Percentiles rank a stretch among this genome's conserved stretches.
Conservation (phyloP, 2,113 vertebrate species). For the Barbus barbus region DNA sequence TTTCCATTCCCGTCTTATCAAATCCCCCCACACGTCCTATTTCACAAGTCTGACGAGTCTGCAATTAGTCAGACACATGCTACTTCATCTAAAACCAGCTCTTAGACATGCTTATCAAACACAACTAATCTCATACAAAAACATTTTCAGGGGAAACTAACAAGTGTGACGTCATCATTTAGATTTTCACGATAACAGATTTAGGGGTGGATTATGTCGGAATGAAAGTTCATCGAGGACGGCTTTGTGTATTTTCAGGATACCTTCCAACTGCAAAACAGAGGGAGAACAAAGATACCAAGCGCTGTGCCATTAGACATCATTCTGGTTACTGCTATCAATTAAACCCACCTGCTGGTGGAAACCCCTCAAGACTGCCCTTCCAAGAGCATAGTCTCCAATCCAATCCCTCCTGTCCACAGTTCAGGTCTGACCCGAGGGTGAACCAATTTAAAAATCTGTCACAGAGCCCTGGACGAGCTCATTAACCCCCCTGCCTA, state of each 20-base stretch:
- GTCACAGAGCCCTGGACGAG: conserved; percentile 56
- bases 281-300: not conserved
- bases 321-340: conserved; percentile 71
- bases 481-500: conserved; percentile 74
- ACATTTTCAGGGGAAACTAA: not conserved
- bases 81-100: not conserved
- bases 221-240: not conserved
- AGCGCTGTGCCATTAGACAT: conserved; percentile 64
- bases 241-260: not conserved
- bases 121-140: not conserved
- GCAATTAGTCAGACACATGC: conserved; percentile 25
- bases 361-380: conserved; percentile 36
- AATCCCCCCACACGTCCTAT: conserved; percentile 15
- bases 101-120: conserved; percentile 17
- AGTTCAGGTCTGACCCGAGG: conserved; percentile 72
- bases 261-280: not conserved
- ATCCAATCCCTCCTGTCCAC: conserved; percentile 77
- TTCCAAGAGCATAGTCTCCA: conserved; percentile 64
- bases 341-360: conserved; percentile 71
- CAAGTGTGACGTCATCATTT: not conserved
- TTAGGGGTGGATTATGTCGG: not conserved
- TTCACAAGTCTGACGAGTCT: conserved; percentile 12
- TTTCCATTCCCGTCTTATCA: conserved; percentile 40
- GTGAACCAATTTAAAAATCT: conserved; percentile 76
- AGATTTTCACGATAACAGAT: not conserved